Evolutionary conservation across 2,113 vertebrate species (phyloP).

Genomic region (Ammospiza nelsoni): DNA sequence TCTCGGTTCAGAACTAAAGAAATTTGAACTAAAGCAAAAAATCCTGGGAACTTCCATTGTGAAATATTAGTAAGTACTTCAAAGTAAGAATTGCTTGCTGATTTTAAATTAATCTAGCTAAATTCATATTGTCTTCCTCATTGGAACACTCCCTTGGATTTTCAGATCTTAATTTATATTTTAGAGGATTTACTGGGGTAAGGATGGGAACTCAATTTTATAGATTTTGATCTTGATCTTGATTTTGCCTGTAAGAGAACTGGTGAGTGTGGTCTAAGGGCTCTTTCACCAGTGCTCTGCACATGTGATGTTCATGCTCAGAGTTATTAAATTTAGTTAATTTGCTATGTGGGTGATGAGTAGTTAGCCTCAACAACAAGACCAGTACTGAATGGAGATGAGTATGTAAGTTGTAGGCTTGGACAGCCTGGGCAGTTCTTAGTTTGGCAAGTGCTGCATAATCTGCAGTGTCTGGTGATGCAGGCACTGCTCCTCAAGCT

Average conservation of each 20-base stretch:
- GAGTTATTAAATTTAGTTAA: not conserved
- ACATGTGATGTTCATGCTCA: not conserved
- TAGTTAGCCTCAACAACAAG: not conserved
- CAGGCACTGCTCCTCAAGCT: not conserved
- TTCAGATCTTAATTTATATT: not conserved
- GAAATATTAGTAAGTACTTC: not conserved
- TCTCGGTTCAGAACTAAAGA: not conserved
- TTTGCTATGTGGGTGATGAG: not conserved
- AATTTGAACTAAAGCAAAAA: not conserved
- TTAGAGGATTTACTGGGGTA: not conserved
- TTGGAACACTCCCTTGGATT: not conserved
- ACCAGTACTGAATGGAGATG: not conserved
- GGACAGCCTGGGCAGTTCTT: not conserved
- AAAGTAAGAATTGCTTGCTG: not conserved
- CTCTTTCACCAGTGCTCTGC: not conserved
- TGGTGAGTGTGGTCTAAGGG: not conserved
- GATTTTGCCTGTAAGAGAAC: not conserved
- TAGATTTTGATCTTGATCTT: not conserved
- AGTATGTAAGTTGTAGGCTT: not conserved
- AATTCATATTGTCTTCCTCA: not conserved
- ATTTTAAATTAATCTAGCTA: not conserved
- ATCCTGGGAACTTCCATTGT: not conserved
- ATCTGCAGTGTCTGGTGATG: not conserved
- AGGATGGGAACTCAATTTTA: not conserved
- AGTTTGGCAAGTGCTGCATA: not conserved